Percentiles rank a stretch among this genome's conserved stretches.
These are phyloP conservation scores for Spilogale gracilis DNA, from an alignment of 2,113 vertebrate species.

Conservation along the genomic window DNA sequence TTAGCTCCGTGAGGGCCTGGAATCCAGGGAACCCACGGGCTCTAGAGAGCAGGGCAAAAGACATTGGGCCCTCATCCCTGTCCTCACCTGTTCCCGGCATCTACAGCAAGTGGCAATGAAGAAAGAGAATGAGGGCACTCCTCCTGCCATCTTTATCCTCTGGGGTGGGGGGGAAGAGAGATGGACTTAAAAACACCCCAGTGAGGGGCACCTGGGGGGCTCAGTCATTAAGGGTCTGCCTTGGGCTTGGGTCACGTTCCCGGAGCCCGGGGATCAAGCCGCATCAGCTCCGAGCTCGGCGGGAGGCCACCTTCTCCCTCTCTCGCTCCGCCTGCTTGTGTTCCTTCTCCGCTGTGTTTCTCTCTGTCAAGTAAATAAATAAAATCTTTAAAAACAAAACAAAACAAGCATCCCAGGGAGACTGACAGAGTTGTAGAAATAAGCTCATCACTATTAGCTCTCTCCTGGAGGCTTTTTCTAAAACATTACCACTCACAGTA, in stretches of 20 bases:
- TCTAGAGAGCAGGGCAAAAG: neutral
- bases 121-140: neutral
- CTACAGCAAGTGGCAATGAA: neutral
- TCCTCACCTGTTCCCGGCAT: neutral
- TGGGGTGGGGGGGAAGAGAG: neutral
- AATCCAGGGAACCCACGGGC: neutral
- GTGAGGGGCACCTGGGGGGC: too few relatives aligned
- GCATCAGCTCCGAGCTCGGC: too few relatives aligned
- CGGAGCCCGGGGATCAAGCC: too few relatives aligned
- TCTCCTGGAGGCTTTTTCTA: neutral
- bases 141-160: neutral
- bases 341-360: too few relatives aligned
- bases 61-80: neutral
- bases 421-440: neutral
- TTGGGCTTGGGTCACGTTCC: too few relatives aligned
- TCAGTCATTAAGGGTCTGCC: too few relatives aligned
- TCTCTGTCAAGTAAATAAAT: too few relatives aligned
- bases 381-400: too few relatives aligned
- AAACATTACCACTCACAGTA: neutral
- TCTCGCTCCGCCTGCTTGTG: too few relatives aligned
- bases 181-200: fast-evolving
- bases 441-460: neutral
- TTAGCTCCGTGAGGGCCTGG: neutral
- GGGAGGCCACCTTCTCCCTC: too few relatives aligned
- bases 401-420: fast-evolving